Evolutionary conservation across 1,140 invertebrate species (phyloP), one percentile per base, ranked within the genome.

Genomic region (Hypsibius dujardini): DNA sequence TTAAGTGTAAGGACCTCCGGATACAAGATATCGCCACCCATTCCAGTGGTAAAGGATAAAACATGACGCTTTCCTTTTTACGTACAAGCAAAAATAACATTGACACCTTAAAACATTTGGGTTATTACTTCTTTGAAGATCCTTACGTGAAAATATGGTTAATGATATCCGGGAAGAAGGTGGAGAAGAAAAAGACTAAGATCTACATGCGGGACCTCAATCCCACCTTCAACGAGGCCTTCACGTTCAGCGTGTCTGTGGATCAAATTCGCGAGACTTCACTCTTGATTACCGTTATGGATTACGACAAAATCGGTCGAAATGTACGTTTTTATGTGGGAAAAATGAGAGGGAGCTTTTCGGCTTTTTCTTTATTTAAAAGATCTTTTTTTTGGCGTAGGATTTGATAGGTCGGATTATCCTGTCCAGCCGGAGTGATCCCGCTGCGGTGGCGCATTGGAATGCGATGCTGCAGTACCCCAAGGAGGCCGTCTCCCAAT

Each of bases 61-160:
- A n/a, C n/a, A n/a, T n/a, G n/a, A n/a, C n/a, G n/a, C n/a, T n/a
- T n/a, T n/a, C n/a, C n/a, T n/a, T n/a, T n/a, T n/a, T n/a, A n/a
- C n/a, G n/a, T n/a, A n/a, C n/a, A n/a, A n/a, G n/a, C n/a, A n/a
- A n/a, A n/a, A n/a, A n/a, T n/a, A n/a, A n/a, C n/a, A n/a, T n/a
- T n/a, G n/a, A n/a, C n/a, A n/a, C n/a, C n/a, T n/a, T n/a, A n/a
- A n/a, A n/a, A n/a, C n/a, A n/a, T n/a, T n/a, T n/a, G n/a, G n/a
- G n/a, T n/a, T 56, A 56, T 28, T 71, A 69, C 71, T 72, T 42
- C 71, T 72, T 75, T 75, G 1, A 81, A 93, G 92, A 95, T 88
- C 91, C 92, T 0, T 95, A 95, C 78, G 91, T 94, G 0, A 95
- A 95, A 79, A 89, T 95, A 2, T 95, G 92, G 92, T 84, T 95